These are phyloP conservation scores for Knipowitschia caucasica DNA, from an alignment of 2,797 vertebrate genomes.

Conservation along the genomic window DNA sequence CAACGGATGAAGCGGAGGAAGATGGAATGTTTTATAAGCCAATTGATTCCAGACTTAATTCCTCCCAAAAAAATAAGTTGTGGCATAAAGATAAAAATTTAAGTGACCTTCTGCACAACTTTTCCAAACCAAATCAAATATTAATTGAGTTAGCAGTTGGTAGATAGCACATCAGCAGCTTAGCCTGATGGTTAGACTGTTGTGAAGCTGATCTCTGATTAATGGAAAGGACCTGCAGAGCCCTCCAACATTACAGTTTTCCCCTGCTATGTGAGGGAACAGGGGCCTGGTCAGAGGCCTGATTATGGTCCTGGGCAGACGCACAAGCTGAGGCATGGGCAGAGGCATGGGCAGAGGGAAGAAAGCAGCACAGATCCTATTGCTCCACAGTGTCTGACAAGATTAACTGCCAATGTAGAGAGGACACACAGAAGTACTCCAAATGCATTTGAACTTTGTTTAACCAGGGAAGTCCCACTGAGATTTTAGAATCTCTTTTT, in stretches of 20 bases:
- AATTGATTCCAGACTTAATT: background rate
- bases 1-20: too few species aligned
- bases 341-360: slow-evolving; percentile 65
- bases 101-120: background rate
- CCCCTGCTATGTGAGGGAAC: slow-evolving; percentile 54
- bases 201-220: slow-evolving; percentile 50
- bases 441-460: slow-evolving; percentile 66
- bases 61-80: background rate
- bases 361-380: too few species aligned
- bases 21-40: too few species aligned
- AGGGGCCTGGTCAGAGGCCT: too few species aligned
- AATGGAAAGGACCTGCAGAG: slow-evolving; percentile 56
- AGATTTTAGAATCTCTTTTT: too few species aligned
- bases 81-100: slow-evolving; percentile 3
- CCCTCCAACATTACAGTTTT: slow-evolving; percentile 63
- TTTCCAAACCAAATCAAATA: slow-evolving; percentile 24
- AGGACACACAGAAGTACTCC: slow-evolving; percentile 49
- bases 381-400: slow-evolving; percentile 68
- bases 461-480: slow-evolving; percentile 28
- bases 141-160: slow-evolving; percentile 16
- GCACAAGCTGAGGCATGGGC: slow-evolving; percentile 57
- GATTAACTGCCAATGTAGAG: slow-evolving; percentile 66
- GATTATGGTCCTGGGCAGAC: too few species aligned
- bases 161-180: slow-evolving; percentile 28
- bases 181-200: slow-evolving; percentile 34